phyloP scores from a whole-genome alignment of 92 coral and sea anemone species.

The Parazoanthus swiftii region DNA sequence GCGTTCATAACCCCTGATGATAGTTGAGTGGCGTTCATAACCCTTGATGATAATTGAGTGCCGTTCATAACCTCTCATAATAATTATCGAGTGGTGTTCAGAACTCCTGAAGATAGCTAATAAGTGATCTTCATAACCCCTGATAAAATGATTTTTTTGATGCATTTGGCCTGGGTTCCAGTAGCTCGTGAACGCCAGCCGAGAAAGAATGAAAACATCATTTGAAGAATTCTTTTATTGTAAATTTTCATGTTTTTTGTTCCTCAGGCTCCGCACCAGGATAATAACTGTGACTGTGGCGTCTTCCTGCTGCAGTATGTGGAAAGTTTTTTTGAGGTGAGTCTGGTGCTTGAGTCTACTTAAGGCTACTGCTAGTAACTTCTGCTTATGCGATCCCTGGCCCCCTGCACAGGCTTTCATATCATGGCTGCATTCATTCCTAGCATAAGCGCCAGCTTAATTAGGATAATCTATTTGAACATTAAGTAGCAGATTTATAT shows the following conservation, averaged over 20 bases:
- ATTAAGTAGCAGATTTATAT: too few relatives aligned
- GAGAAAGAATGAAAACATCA: neutral
- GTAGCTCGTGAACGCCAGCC: neutral
- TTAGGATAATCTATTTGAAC: too few relatives aligned
- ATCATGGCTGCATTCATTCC: too few relatives aligned
- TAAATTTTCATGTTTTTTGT: neutral
- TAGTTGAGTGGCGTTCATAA: too few relatives aligned
- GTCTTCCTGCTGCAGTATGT: constrained; percentile 85
- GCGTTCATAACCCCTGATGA: too few relatives aligned
- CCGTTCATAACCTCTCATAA: too few relatives aligned
- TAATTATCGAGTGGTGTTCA: too few relatives aligned
- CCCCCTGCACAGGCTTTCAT: neutral
- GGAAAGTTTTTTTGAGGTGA: constrained; percentile 93
- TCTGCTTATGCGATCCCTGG: neutral
- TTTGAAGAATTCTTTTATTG: neutral
- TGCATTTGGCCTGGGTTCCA: too few relatives aligned
- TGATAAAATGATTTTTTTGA: neutral
- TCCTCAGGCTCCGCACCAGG: constrained; percentile 78
- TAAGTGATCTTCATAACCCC: too few relatives aligned
- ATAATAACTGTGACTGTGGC: constrained; percentile 90
- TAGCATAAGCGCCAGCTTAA: too few relatives aligned
- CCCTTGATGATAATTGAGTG: too few relatives aligned
- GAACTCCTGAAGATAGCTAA: too few relatives aligned
- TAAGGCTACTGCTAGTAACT: neutral
- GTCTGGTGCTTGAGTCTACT: neutral